Conservation (phyloP, 2,888 invertebrate genomes). For the Dynastes hyllus region DNA sequence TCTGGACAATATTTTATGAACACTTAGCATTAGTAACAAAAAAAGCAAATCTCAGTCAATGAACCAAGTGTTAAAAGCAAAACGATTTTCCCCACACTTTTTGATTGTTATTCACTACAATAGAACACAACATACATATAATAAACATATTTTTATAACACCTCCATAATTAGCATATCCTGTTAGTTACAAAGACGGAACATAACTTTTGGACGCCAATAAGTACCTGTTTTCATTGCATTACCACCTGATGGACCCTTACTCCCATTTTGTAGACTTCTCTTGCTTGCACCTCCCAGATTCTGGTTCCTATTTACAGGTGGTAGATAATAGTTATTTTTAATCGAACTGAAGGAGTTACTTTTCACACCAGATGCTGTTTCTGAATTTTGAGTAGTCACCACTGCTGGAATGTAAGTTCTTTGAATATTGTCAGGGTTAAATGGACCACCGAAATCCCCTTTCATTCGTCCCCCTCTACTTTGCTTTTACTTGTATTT, state of each 20-base stretch:
- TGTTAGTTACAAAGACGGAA: neutral
- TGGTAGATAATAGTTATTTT: constrained; percentile 15
- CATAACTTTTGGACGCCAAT: neutral
- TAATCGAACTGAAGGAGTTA: neutral
- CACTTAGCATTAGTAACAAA: no score
- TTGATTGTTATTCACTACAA: no score
- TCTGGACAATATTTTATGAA: no score
- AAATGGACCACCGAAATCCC: neutral
- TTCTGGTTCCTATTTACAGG: neutral
- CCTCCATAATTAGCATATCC: neutral
- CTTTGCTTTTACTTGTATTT: no score
- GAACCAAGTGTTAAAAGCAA: no score
- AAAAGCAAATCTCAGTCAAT: no score
- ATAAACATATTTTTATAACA: no score
- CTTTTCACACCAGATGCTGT: neutral
- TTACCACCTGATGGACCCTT: neutral
- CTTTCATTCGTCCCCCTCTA: neutral
- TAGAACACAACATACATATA: no score
- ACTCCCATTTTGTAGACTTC: neutral
- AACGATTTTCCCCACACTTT: no score
- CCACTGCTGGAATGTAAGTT: neutral
- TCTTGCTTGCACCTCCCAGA: neutral
- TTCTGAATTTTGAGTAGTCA: neutral
- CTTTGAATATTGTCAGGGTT: neutral
- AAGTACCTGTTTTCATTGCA: neutral